Evolutionary conservation across 2,888 invertebrate species (phyloP).

Genomic region (Chydorus sphaericus): DNA sequence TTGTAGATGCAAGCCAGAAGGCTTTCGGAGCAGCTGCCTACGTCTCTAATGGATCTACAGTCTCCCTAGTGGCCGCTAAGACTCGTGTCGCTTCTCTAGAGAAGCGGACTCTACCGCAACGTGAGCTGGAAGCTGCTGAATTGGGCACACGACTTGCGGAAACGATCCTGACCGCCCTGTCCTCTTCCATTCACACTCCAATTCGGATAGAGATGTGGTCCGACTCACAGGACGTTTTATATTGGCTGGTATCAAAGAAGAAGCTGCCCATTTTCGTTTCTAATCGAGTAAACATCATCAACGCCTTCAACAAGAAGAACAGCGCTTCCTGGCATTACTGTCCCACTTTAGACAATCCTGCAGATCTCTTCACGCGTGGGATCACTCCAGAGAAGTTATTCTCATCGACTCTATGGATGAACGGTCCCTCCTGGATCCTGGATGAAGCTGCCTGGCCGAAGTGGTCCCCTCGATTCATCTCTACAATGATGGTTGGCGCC

Average conservation of each 20-base stretch:
- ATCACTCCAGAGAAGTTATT: neutral
- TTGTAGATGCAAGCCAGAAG: slow-evolving; percentile 2
- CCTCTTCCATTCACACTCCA: neutral
- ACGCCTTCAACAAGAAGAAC: neutral
- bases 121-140: slow-evolving; percentile 5
- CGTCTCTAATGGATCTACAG: neutral
- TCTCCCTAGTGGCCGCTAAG: neutral
- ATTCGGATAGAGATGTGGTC: slow-evolving; percentile 1
- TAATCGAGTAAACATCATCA: neutral
- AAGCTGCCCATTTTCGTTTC: neutral
- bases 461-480: no score
- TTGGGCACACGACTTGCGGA: neutral
- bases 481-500: no score
- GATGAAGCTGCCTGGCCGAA: neutral
- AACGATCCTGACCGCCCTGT: neutral
- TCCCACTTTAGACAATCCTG: slow-evolving; percentile 2
- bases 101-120: slow-evolving; percentile 9
- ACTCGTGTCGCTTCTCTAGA: slow-evolving; percentile 5
- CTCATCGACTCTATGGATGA: neutral
- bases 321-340: neutral
- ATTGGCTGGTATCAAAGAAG: neutral
- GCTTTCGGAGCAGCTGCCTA: slow-evolving; percentile 6
- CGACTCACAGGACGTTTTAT: slow-evolving; percentile 8
- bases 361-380: slow-evolving; percentile 6
- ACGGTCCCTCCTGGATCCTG: neutral